These are phyloP conservation scores for Metallyticus violacea DNA, from an alignment of 2,888 invertebrate species.

Conservation along the genomic window DNA sequence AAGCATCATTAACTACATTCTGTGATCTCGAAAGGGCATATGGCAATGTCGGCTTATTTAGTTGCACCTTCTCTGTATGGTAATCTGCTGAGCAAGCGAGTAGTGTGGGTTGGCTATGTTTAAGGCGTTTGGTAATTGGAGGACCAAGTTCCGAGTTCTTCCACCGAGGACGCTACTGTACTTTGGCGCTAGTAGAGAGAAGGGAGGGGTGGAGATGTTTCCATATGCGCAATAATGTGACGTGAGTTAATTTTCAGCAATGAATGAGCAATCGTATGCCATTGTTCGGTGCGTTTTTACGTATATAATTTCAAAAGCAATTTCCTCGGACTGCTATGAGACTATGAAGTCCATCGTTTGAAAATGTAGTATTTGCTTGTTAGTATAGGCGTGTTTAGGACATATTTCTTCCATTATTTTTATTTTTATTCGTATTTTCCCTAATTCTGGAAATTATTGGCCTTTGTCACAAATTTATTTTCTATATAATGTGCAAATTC, in stretches of 20 bases:
- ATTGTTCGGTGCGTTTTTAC: no score
- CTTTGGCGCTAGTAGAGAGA: background rate
- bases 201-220: background rate
- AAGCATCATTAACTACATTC: background rate
- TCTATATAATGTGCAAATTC: no score
- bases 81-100: background rate
- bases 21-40: background rate
- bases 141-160: slow-evolving; percentile 20
- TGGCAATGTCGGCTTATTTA: background rate
- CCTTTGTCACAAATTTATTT: no score
- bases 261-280: no score
- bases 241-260: background rate
- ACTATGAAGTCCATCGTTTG: no score
- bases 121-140: slow-evolving; percentile 12
- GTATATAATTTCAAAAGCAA: no score
- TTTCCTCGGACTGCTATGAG: no score
- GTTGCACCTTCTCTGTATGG: background rate
- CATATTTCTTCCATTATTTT: no score
- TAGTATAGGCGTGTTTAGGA: no score
- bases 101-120: slow-evolving; percentile 3
- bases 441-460: no score
- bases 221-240: background rate
- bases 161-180: slow-evolving; percentile 16
- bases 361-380: no score
- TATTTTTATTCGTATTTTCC: no score